Percentiles rank a stretch among this genome's conserved stretches.
These are phyloP conservation scores for Erannis defoliaria DNA, from an alignment of 2,888 invertebrate species.

Conservation along the genomic window DNA sequence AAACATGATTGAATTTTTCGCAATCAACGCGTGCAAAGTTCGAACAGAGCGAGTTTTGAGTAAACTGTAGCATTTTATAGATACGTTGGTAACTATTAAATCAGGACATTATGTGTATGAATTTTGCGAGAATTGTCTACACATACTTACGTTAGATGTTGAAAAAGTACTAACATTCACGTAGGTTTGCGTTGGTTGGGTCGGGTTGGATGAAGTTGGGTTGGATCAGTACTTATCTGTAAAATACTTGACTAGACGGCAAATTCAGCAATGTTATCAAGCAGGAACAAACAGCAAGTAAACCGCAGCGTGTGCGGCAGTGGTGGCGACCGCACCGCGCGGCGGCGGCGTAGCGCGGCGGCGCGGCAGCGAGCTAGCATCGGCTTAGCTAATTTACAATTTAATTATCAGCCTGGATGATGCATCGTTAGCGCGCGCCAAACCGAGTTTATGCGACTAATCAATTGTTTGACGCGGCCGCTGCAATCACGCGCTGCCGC, in stretches of 20 bases:
- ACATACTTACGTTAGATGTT: no score
- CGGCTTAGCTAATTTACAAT: constrained; percentile 86
- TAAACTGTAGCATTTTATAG: constrained; percentile 46
- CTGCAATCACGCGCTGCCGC: constrained; percentile 79
- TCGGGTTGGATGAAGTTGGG: no score
- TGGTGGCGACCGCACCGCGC: constrained; percentile 44
- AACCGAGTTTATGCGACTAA: constrained; percentile 87
- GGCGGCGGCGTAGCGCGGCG: no score
- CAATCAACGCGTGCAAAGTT: constrained; percentile 78
- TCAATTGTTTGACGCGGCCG: constrained; percentile 86
- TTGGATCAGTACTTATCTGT: neutral
- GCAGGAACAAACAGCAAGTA: constrained; percentile 49
- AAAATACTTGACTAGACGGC: neutral
- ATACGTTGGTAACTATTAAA: constrained; percentile 21
- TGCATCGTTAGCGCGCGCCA: constrained; percentile 85
- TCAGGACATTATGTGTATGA: neutral
- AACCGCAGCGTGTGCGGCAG: constrained; percentile 48
- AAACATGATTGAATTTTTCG: constrained; percentile 87
- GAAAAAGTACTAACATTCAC: no score
- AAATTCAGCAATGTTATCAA: constrained; percentile 46
- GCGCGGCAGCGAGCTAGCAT: constrained; percentile 73
- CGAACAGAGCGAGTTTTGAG: constrained; percentile 63
- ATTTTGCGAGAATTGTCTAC: no score
- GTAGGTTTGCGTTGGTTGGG: no score
- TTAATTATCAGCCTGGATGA: constrained; percentile 85